These are phyloP conservation scores for Acrocephalus arundinaceus DNA, from an alignment of 2,113 vertebrate genomes.

Conservation along the genomic window DNA sequence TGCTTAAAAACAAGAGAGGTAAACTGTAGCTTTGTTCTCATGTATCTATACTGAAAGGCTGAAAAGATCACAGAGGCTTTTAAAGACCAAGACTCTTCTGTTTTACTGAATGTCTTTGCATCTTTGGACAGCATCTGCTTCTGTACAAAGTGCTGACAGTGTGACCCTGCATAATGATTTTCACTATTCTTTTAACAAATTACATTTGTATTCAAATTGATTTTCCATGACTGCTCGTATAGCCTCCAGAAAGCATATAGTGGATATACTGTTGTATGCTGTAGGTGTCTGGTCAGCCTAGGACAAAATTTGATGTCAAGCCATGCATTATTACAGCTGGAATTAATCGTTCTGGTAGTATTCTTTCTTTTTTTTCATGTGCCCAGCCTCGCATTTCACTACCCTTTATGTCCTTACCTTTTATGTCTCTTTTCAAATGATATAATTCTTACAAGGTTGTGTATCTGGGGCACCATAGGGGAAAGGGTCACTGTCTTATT, in stretches of 20 bases:
- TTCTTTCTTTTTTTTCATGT: neutral
- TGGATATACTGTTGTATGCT: neutral
- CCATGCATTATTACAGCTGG: neutral
- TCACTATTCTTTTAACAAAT: conserved; percentile 48
- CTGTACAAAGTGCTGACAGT: conserved; percentile 9
- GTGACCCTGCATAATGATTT: conserved; percentile 52
- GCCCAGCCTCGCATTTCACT: neutral
- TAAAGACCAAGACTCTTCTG: conserved; percentile 17
- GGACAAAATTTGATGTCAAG: neutral
- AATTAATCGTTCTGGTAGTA: neutral
- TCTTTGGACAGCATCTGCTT: neutral
- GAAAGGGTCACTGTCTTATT: neutral
- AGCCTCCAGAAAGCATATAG: conserved; percentile 2
- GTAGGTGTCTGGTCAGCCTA: neutral
- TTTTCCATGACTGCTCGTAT: conserved; percentile 25
- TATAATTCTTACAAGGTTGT: neutral
- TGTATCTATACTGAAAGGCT: neutral
- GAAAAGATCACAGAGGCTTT: conserved; percentile 14
- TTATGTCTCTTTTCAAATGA: neutral
- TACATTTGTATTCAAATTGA: conserved; percentile 57
- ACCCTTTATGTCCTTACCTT: neutral
- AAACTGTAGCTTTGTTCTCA: conserved; percentile 38
- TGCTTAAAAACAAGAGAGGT: conserved; percentile 13
- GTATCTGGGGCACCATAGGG: neutral
- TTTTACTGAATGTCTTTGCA: neutral